Evolutionary conservation across 2,888 invertebrate genomes (phyloP).

Genomic region (Cotesia congregata): DNA sequence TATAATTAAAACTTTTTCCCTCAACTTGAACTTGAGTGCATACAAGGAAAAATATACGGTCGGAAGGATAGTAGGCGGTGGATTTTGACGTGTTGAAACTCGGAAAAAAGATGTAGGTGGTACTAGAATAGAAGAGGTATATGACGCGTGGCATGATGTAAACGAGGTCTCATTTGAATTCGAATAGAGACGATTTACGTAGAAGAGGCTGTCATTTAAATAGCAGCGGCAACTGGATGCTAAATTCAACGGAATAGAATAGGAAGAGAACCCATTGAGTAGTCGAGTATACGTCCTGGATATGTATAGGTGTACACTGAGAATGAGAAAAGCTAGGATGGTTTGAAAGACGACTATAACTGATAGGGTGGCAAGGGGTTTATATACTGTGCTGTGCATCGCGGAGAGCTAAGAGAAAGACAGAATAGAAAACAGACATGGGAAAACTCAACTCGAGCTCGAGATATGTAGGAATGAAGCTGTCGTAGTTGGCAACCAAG

Average conservation of each 20-base stretch:
- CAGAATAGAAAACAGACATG: constrained; percentile 23
- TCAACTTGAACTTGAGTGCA: too few species aligned
- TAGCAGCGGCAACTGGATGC: constrained; percentile 47
- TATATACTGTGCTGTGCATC: not conserved
- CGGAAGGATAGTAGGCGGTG: not conserved
- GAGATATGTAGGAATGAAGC: constrained; percentile 25
- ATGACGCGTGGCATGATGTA: constrained; percentile 64
- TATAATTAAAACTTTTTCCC: too few species aligned
- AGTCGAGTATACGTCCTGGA: not conserved
- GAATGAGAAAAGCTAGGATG: constrained; percentile 15
- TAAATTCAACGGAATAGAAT: constrained; percentile 17
- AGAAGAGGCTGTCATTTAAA: constrained; percentile 62
- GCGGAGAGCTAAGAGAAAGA: not conserved
- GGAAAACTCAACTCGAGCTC: constrained; percentile 42
- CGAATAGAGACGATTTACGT: constrained; percentile 68
- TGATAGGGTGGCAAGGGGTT: not conserved
- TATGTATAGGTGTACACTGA: constrained; percentile 1
- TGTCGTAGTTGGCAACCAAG: constrained; percentile 45
- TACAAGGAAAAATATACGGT: too few species aligned
- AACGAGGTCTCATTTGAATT: constrained; percentile 69
- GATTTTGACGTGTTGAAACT: constrained; percentile 17
- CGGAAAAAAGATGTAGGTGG: not conserved
- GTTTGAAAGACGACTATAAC: constrained; percentile 9
- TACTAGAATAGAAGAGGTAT: constrained; percentile 51
- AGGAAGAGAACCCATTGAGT: not conserved